Evolutionary conservation across 2,888 invertebrate genomes (phyloP).

Genomic region (Escarpia spicata): DNA sequence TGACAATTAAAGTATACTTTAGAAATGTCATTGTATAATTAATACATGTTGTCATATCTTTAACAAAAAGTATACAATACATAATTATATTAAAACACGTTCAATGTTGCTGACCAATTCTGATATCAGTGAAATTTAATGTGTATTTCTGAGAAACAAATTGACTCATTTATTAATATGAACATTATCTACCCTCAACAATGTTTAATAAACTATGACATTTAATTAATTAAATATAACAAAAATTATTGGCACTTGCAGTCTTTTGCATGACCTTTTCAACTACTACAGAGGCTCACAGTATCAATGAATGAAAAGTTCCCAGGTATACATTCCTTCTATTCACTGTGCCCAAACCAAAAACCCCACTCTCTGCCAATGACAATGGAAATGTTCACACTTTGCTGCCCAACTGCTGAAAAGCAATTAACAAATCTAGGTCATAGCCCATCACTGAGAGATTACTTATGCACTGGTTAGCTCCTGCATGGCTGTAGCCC

Average conservation of each 20-base stretch:
- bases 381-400: conserved; percentile 6
- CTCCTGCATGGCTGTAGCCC: neutral
- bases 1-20: too few species aligned
- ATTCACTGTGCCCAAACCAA: neutral
- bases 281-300: neutral
- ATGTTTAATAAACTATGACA: neutral
- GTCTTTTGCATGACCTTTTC: neutral
- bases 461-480: conserved; percentile 13
- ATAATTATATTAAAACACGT: too few species aligned
- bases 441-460: neutral
- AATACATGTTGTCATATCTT: too few species aligned
- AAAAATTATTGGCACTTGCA: neutral
- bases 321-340: neutral
- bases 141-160: too few species aligned
- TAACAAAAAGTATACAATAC: too few species aligned
- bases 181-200: too few species aligned
- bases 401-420: conserved; percentile 4
- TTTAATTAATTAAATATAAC: neutral
- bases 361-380: neutral
- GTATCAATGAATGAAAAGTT: conserved; percentile 3
- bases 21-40: too few species aligned
- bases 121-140: too few species aligned
- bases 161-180: too few species aligned
- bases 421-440: conserved; percentile 16
- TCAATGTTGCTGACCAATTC: too few species aligned